phyloP scores from a whole-genome alignment of 2,888 invertebrate genomes.

The Rugalucina vietnamica region DNA sequence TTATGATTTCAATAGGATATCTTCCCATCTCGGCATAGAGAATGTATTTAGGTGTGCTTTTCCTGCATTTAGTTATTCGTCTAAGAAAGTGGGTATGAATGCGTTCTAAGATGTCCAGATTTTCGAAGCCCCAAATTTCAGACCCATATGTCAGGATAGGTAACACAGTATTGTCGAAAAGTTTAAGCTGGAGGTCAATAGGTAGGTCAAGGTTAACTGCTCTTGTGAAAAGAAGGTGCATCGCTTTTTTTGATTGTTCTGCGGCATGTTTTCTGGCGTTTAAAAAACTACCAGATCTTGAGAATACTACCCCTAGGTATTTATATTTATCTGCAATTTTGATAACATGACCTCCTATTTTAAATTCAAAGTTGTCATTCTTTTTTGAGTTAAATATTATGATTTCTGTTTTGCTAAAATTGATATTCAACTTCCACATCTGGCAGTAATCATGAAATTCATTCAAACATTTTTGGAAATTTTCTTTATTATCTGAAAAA shows the following conservation, averaged over 20 bases:
- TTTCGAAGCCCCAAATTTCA: constrained; percentile 24
- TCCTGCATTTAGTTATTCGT: background rate
- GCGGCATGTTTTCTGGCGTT: background rate
- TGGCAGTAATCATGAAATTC: constrained; percentile 24
- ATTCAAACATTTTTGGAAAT: constrained; percentile 27
- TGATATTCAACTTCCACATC: constrained; percentile 35
- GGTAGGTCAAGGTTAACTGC: constrained; percentile 9
- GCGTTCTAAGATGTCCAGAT: background rate
- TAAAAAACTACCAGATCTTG: constrained; percentile 10
- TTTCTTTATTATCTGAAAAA: constrained; percentile 17
- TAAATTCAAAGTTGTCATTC: background rate
- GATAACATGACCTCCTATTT: background rate
- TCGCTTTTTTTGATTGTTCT: constrained; percentile 15
- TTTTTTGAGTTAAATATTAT: constrained; percentile 36
- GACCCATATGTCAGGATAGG: constrained; percentile 18
- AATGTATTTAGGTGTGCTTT: background rate
- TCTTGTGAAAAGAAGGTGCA: constrained; percentile 8
- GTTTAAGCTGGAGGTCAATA: background rate
- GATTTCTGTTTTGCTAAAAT: constrained; percentile 39
- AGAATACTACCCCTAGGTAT: constrained; percentile 7
- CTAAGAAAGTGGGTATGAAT: background rate
- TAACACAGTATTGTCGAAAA: constrained; percentile 17
- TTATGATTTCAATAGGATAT: background rate
- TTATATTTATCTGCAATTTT: background rate
- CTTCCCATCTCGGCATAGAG: background rate